These are phyloP conservation scores for Antheraea assamensis DNA, from an alignment of 2,888 invertebrate genomes.

Conservation along the genomic window DNA sequence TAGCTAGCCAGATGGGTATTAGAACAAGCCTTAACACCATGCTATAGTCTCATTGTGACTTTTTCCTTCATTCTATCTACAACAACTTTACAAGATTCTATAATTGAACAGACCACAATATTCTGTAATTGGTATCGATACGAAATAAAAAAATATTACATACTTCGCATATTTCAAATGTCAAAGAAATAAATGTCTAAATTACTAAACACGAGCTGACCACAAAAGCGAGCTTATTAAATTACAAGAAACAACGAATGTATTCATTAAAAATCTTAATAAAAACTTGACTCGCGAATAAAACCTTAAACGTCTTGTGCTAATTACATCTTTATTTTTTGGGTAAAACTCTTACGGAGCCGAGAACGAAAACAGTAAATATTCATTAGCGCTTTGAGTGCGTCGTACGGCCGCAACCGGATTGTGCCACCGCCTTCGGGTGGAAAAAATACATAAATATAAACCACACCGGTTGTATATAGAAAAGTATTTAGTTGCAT, in stretches of 20 bases:
- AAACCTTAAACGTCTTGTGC: slow-evolving; percentile 40
- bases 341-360: slow-evolving; percentile 35
- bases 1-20: too few species aligned
- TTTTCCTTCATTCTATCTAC: too few species aligned
- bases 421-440: slow-evolving; percentile 38
- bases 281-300: slow-evolving; percentile 23
- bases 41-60: too few species aligned
- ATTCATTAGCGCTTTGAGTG: slow-evolving; percentile 54
- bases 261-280: slow-evolving; percentile 36
- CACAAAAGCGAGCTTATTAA: background rate
- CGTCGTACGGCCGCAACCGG: slow-evolving; percentile 46
- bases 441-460: slow-evolving; percentile 30
- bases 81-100: too few species aligned
- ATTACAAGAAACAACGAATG: slow-evolving; percentile 26
- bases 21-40: too few species aligned
- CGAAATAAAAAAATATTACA: too few species aligned
- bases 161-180: too few species aligned
- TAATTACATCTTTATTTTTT: slow-evolving; percentile 42
- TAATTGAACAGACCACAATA: too few species aligned
- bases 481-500: slow-evolving; percentile 25
- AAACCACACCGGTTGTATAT: slow-evolving; percentile 26
- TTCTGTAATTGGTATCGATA: too few species aligned
- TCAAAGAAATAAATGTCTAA: background rate
- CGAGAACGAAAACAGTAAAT: slow-evolving; percentile 53
- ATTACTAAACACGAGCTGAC: background rate